Base-by-base conservation (phyloP, 2,888 invertebrate genomes). In the Aporophyla nigra region DNA sequence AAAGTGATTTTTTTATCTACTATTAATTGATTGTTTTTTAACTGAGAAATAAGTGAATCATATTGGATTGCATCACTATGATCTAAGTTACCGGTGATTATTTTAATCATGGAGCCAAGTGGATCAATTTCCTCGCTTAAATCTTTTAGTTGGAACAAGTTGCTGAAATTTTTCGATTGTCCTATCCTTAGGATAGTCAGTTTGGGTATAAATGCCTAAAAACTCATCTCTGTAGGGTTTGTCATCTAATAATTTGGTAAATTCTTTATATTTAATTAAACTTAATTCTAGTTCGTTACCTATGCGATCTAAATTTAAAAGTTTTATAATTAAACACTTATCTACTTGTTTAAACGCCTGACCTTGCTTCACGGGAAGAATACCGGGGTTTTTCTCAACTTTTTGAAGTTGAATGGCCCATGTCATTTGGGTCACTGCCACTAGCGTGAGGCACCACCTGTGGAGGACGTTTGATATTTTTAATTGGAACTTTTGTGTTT, bases 391-490 rank as follows among this genome's bases (percentile, higher is more conserved):
- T 61, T 61, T 61, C 40, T 61, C 40, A 61, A 61, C 21, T 14
- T 56, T 56, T 56, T 56, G 53, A 19, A 58, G 27, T 58, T 58
- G 27, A 27, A 62, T n/a, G 6, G n/a, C 40, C 62, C 62, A 62
- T n/a, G 40, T 43, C 21, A 62, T n/a, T 62, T 43, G 40, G 1
- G n/a, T 40, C 40, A 62, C 62, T 62, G 62, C 62, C 40, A 12
- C 40, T 62, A 62, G 40, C 40, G 40, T 2, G 14, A 62, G 40
- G 40, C 40, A n/a, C n/a, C 33, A 61, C 10, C 40, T 33, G 33
- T 21, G 21, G 61, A 61, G 61, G 61, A 61, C 33, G 33, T 61
- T 61, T 61, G 33, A 61, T 40, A 61, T 61, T 61, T 59, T 61
- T 43, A 43, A 43, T 43, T 43, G 40, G 40, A 9, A 43, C 40